Evolutionary conservation across 1,140 invertebrate genomes (phyloP).

Genomic region (Pararge aegeria): DNA sequence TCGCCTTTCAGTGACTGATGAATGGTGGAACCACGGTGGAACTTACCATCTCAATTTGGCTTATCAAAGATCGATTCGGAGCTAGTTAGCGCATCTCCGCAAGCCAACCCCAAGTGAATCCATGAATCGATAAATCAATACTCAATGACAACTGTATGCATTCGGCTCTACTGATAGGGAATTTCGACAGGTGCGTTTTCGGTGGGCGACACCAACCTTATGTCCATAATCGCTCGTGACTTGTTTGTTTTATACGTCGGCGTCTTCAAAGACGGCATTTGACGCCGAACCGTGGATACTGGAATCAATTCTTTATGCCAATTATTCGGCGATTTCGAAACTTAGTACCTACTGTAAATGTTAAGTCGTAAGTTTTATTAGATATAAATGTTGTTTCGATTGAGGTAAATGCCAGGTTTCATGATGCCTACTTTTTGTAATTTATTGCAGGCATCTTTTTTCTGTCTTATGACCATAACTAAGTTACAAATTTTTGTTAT

Average conservation of each 20-base stretch:
- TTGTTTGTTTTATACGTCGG: conserved; percentile 53
- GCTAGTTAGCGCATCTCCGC: conserved; percentile 67
- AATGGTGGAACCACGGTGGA: conserved; percentile 39
- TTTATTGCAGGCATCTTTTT: no score
- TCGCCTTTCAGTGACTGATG: conserved; percentile 67
- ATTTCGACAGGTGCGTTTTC: conserved; percentile 57
- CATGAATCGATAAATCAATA: conserved; percentile 56
- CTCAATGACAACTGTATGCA: conserved; percentile 60
- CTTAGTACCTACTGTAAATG: neutral
- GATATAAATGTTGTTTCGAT: neutral
- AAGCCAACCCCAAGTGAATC: conserved; percentile 35
- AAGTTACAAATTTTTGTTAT: no score
- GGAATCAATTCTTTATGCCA: conserved; percentile 38
- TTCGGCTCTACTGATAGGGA: conserved; percentile 41
- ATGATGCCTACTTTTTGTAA: neutral
- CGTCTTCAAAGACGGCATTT: conserved; percentile 42
- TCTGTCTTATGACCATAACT: no score
- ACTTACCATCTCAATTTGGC: conserved; percentile 68
- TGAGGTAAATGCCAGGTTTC: neutral
- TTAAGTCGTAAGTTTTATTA: neutral
- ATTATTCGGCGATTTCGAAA: conserved; percentile 20
- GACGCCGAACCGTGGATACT: conserved; percentile 37
- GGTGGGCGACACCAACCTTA: conserved; percentile 52
- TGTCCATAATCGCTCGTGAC: conserved; percentile 48
- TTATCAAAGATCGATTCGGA: conserved; percentile 65